Percentiles rank a stretch among this genome's conserved stretches.
phyloP scores from a whole-genome alignment of 2,888 invertebrate genomes.

The Anarsia innoxiella region DNA sequence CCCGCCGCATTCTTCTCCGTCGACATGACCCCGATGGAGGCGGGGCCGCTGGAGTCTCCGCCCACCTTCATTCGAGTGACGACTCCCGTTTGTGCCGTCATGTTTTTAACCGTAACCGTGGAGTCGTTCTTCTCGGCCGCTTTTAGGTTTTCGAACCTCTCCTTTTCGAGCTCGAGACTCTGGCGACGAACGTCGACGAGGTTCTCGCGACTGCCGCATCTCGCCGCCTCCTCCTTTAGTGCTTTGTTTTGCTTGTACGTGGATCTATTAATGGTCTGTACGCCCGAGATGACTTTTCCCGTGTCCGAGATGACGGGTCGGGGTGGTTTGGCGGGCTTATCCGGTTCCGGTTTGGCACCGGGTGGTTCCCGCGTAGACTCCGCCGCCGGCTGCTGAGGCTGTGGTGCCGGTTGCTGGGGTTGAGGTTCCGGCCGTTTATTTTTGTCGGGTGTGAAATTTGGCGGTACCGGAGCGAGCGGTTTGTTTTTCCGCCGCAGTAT shows the following conservation, averaged over 20 bases:
- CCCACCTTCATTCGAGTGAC: constrained; percentile 60
- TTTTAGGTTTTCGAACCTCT: constrained; percentile 46
- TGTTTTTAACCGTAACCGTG: constrained; percentile 49
- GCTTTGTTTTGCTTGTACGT: constrained; percentile 72
- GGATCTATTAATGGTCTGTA: constrained; percentile 77
- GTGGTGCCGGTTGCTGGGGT: constrained; percentile 21
- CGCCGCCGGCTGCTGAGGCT: constrained; percentile 19
- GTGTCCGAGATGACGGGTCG: constrained; percentile 71
- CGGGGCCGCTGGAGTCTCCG: constrained; percentile 43
- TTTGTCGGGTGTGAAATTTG: constrained; percentile 73
- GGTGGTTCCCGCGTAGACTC: constrained; percentile 31
- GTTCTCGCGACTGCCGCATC: constrained; percentile 56
- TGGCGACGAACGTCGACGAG: constrained; percentile 61
- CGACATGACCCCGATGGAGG: constrained; percentile 38
- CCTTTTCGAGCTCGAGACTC: constrained; percentile 74
- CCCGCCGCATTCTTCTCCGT: constrained; percentile 30
- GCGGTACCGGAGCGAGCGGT: constrained; percentile 82
- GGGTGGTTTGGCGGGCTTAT: constrained; percentile 79
- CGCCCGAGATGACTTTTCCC: constrained; percentile 67
- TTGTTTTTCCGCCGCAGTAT: constrained; percentile 83
- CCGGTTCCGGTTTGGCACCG: constrained; percentile 44
- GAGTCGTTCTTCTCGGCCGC: constrained; percentile 33
- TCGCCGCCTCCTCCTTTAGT: constrained; percentile 58
- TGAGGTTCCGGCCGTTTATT: constrained; percentile 26
- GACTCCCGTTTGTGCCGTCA: constrained; percentile 61